Conservation (phyloP, 1,140 invertebrate genomes). For the Papilio polyxenes region DNA sequence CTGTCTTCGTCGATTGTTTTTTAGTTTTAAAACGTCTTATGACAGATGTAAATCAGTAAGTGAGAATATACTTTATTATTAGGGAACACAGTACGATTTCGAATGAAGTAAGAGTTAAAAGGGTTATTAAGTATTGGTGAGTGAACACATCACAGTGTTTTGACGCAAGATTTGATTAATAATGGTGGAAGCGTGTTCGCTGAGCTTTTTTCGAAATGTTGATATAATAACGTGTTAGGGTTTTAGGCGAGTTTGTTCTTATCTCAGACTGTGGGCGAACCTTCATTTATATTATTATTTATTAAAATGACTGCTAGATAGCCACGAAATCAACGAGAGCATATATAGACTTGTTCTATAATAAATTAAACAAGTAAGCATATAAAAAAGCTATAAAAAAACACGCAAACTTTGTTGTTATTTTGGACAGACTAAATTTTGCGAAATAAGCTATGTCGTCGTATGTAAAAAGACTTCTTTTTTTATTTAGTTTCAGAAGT, state of each 20-base stretch:
- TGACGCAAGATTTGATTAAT: constrained; percentile 77
- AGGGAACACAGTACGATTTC: constrained; percentile 35
- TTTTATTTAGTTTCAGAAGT: too few relatives aligned
- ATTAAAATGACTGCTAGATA: not conserved
- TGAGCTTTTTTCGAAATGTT: constrained; percentile 66
- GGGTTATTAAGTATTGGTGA: constrained; percentile 76
- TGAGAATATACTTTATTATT: constrained; percentile 28
- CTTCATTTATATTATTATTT: constrained; percentile 23
- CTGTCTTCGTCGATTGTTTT: constrained; percentile 29
- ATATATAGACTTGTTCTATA: not conserved
- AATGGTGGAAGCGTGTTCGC: constrained; percentile 70
- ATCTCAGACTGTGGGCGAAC: constrained; percentile 43
- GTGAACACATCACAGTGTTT: constrained; percentile 76
- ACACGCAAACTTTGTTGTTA: too few relatives aligned
- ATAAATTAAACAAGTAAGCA: too few relatives aligned
- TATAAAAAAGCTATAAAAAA: too few relatives aligned
- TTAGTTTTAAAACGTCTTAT: constrained; percentile 31
- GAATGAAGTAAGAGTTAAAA: constrained; percentile 48
- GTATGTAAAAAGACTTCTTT: too few relatives aligned
- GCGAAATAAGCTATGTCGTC: too few relatives aligned
- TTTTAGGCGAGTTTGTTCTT: constrained; percentile 57
- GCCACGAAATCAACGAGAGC: not conserved
- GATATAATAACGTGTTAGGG: constrained; percentile 67
- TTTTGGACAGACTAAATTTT: too few relatives aligned
- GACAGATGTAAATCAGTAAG: not conserved